Evolutionary conservation across 2,113 vertebrate species (phyloP).

Genomic region (Pogonocichla stellata): DNA sequence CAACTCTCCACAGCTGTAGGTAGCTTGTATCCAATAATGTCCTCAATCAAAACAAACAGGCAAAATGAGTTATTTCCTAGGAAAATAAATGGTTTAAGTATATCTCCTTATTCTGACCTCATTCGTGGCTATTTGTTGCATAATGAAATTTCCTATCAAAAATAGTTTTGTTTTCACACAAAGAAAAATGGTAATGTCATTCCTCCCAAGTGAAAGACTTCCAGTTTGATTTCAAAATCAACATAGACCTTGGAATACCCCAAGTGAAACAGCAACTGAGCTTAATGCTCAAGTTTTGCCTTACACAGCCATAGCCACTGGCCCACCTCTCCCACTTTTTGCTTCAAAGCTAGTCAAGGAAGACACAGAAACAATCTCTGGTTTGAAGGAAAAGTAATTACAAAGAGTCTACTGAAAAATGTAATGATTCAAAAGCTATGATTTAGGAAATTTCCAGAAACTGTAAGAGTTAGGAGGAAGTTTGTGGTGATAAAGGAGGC

Average conservation of each 20-base stretch:
- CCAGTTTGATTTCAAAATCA: background rate
- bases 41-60: background rate
- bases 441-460: background rate
- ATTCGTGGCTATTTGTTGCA: background rate
- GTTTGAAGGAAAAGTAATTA: background rate
- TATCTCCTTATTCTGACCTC: background rate
- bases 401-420: background rate
- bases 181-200: background rate
- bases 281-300: background rate
- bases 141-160: background rate
- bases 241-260: background rate
- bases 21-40: background rate
- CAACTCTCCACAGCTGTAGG: background rate
- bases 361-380: background rate
- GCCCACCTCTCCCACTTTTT: background rate
- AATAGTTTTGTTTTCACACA: background rate
- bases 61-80: slow-evolving; percentile 4
- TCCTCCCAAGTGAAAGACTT: background rate
- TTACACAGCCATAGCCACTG: background rate
- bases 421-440: background rate
- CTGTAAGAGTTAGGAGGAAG: background rate
- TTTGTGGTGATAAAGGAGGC: background rate
- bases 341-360: background rate
- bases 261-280: background rate
- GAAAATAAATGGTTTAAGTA: background rate